phyloP scores from a whole-genome alignment of 1,140 invertebrate genomes.

The Sogatella furcifera region DNA sequence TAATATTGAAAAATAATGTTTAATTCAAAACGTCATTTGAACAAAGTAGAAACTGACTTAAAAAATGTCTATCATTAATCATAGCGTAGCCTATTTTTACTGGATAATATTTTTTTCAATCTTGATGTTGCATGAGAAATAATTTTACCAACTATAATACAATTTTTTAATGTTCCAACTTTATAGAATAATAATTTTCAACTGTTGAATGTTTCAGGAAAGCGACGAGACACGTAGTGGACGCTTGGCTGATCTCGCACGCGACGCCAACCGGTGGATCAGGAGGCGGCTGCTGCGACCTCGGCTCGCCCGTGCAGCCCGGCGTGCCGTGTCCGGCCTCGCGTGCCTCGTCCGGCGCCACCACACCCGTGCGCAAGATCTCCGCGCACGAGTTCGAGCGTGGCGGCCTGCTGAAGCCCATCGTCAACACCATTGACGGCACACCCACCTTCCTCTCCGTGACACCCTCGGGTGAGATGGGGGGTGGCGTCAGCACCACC shows the following conservation, averaged over 20 bases:
- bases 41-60: no score
- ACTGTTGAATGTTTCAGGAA: conserved; percentile 53
- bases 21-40: no score
- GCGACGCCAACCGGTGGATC: conserved; percentile 45
- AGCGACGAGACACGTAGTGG: conserved; percentile 80
- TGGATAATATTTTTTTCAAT: no score
- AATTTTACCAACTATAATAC: no score
- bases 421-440: conserved; percentile 79
- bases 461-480: conserved; percentile 31
- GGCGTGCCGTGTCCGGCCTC: conserved; percentile 37
- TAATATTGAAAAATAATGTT: no score
- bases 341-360: conserved; percentile 50
- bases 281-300: conserved; percentile 10
- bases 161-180: no score
- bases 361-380: conserved; percentile 88
- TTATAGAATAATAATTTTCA: no score
- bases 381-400: conserved; percentile 92
- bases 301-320: conserved; percentile 10
- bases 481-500: conserved; percentile 14
- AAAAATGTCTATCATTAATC: no score
- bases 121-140: no score
- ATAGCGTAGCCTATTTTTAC: no score
- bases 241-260: conserved; percentile 82
- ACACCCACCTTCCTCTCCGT: conserved; percentile 76
- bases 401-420: conserved; percentile 79